Evolutionary conservation across 2,113 vertebrate genomes (phyloP), one percentile per base, ranked within the genome.

Genomic region (Equus quagga): DNA sequence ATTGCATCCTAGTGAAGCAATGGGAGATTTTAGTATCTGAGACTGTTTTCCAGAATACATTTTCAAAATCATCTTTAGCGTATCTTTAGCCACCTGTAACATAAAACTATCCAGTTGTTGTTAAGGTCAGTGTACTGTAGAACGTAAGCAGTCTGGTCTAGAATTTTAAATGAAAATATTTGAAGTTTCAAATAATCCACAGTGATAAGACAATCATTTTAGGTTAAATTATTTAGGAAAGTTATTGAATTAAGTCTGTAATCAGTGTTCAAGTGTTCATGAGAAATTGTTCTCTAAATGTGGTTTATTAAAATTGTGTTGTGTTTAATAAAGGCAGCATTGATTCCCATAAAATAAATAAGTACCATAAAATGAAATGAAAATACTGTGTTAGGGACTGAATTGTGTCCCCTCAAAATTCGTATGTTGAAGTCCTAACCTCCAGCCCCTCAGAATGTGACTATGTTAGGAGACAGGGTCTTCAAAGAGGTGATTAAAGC

Each of bases 221-320:
- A 44, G 56, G 80, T 92, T 44, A 51, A 96, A 60, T 58, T 75
- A 24, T 69, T 93, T 75, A 41, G 78, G 26, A 89, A 89, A 82
- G 58, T 18, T 73, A 81, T 6, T 18, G 5, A 86, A 64, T 76
- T 70, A 72, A 87, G 54, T 36, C 67, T 75, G 10, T 58, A 19
- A 41, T 60, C 36, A 3, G 19, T 33, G 60, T 83, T 83, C 31
- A 51, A 31, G n/a, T 26, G 10, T 33, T 88, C 36, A 33, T 19
- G 19, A 51, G 69, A 24, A 75, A 3, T 18, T 73, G 65, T 56
- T 60, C 18, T 46, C 58, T 9, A 33, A 36, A 56, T 24, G 46
- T n/a, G 28, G 24, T 44, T 62, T 67, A 58, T 83, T 69, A 96
- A 89, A 89, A 28, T 41, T 75, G 28, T 19, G 14, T 86, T 81